Evolutionary conservation across 2,888 invertebrate species (phyloP).

Genomic region (Hypselothyrea guttata): DNA sequence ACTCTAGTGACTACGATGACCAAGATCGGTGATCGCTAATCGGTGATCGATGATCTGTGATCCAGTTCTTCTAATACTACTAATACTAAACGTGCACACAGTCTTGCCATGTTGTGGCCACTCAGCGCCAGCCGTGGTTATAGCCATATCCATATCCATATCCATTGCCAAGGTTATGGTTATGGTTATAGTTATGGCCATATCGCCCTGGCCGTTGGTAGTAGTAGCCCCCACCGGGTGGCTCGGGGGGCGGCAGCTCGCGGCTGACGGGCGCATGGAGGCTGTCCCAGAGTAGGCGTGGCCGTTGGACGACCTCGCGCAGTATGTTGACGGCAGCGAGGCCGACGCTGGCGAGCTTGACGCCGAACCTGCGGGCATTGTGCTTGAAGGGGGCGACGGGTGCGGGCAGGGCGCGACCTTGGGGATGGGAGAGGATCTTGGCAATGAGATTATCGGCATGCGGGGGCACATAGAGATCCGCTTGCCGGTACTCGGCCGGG

Average conservation of each 20-base stretch:
- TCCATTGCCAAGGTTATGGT: conserved; percentile 7
- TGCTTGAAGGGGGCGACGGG: conserved; percentile 43
- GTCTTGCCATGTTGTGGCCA: conserved; percentile 1
- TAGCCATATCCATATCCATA: conserved; percentile 23
- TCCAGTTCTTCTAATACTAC: conserved; percentile 7
- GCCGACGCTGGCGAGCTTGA: conserved; percentile 80
- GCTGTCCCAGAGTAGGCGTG: conserved; percentile 68
- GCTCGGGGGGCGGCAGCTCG: conserved; percentile 53
- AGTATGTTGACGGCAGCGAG: conserved; percentile 79
- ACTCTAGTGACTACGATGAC: conserved; percentile 7
- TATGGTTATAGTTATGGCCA: conserved; percentile 9
- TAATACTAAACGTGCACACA: conserved; percentile 28
- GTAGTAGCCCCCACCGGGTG: conserved; percentile 41
- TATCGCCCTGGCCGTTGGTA: conserved; percentile 44
- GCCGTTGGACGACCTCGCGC: conserved; percentile 76
- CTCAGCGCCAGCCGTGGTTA: conserved; percentile 36
- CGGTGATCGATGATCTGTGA: conserved; percentile 1
- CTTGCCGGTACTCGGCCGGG: conserved; percentile 73
- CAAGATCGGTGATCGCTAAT: conserved; percentile 13
- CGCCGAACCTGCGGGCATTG: conserved; percentile 76
- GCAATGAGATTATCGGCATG: conserved; percentile 76
- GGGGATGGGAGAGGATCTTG: conserved; percentile 71
- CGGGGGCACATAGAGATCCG: conserved; percentile 80
- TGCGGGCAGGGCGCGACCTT: conserved; percentile 54
- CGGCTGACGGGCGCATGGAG: conserved; percentile 63